A percentile compares a stretch with the other conserved stretches of the same genome.
Conservation (phyloP, 2,113 vertebrate species). For the Melierax canorus region DNA sequence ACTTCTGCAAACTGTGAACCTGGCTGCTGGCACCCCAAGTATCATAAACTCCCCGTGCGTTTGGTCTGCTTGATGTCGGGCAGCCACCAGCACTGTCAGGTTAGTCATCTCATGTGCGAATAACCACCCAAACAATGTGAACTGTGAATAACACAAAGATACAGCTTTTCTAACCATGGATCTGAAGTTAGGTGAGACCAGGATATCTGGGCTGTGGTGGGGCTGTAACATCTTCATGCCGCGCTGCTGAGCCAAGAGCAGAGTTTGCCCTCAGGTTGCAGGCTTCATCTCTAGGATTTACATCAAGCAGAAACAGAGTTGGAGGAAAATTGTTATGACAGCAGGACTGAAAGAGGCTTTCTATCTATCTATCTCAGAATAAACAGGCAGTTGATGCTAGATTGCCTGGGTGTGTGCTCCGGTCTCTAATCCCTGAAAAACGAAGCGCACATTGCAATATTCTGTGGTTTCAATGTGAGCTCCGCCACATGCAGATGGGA, state of each 20-base stretch:
- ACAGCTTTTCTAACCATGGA: neutral
- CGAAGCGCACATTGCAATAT: neutral
- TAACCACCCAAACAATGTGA: neutral
- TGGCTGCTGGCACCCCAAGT: neutral
- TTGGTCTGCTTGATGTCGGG: neutral
- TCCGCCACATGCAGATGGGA: neutral
- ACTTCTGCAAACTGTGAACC: neutral
- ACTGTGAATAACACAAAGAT: neutral
- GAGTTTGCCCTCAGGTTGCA: neutral
- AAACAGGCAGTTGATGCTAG: neutral
- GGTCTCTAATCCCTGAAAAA: neutral
- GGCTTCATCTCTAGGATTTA: neutral
- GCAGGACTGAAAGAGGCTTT: neutral
- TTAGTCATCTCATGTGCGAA: fast-evolving
- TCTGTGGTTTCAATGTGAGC: neutral
- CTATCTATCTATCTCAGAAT: neutral
- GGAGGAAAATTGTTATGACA: neutral
- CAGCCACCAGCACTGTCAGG: neutral
- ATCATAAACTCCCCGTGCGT: neutral
- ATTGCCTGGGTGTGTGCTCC: neutral
- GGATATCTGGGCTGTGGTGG: neutral
- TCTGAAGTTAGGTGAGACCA: neutral
- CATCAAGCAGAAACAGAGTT: neutral
- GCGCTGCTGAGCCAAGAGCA: neutral
- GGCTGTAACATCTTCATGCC: fast-evolving